A percentile compares a stretch with the other conserved stretches of the same genome.
phyloP scores from a whole-genome alignment of 37 sponge, comb jelly and placozoan genomes.

The Hexactinellida sp. region DNA sequence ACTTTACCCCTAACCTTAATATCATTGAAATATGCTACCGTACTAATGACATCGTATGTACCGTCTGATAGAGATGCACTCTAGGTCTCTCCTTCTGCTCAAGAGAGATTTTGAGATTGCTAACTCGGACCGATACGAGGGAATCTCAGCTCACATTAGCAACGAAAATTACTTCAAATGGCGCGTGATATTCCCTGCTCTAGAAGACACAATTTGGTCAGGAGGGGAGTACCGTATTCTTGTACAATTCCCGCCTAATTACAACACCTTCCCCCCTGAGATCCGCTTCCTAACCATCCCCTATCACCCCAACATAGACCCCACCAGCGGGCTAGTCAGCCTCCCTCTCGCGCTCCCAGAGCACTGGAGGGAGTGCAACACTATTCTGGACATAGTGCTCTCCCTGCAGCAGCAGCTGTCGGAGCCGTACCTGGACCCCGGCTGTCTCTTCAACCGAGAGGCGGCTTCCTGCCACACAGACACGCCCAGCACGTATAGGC shows the following conservation, averaged over 20 bases:
- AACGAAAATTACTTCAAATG: background rate
- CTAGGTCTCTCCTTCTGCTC: background rate
- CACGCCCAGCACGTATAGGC: conserved; percentile 64
- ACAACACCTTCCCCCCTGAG: conserved; percentile 49
- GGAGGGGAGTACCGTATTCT: conserved; percentile 10
- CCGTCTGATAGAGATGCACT: conserved; percentile 2
- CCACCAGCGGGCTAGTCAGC: background rate
- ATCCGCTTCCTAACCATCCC: conserved; percentile 70
- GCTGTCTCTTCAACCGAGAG: conserved; percentile 31
- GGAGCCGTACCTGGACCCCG: conserved; percentile 42
- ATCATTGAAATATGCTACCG: too few relatives aligned
- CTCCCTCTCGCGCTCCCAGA: background rate
- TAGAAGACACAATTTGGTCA: background rate
- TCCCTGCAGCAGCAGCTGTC: conserved; percentile 30
- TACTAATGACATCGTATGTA: too few relatives aligned
- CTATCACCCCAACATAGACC: conserved; percentile 58
- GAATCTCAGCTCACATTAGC: background rate
- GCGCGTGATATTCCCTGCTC: background rate
- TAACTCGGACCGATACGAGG: background rate
- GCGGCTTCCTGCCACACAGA: conserved; percentile 35
- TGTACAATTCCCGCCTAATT: conserved; percentile 20
- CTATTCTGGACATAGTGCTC: background rate
- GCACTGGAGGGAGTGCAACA: background rate
- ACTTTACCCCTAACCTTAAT: too few relatives aligned
- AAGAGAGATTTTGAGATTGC: background rate